These are phyloP conservation scores for Eucriotettix oculatus DNA, from an alignment of 2,888 invertebrate species.

Conservation along the genomic window DNA sequence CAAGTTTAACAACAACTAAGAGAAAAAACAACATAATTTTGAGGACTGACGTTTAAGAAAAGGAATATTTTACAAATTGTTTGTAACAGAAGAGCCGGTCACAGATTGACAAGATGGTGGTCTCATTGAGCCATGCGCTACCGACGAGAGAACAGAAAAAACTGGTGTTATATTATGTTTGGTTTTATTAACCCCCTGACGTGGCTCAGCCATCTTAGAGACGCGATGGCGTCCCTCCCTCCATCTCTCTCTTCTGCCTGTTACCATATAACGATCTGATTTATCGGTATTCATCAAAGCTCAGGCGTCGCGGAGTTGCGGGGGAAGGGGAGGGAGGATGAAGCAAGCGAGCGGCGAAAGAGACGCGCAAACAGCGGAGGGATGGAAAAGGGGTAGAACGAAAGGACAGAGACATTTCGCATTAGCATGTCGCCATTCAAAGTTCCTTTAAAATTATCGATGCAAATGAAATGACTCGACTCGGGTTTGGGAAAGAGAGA, in stretches of 20 bases:
- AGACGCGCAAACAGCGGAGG: background rate
- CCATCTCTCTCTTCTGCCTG: constrained; percentile 1
- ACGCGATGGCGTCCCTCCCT: background rate
- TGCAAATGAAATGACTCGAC: constrained; percentile 14
- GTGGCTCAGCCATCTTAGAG: background rate
- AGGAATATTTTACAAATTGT: no score
- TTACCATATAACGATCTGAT: constrained; percentile 11
- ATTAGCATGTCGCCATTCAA: constrained; percentile 14
- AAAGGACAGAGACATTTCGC: background rate
- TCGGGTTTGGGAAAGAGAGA: constrained; percentile 3
- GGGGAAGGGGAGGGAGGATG: background rate
- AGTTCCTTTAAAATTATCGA: constrained; percentile 14
- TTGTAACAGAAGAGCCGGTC: no score
- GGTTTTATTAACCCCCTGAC: background rate
- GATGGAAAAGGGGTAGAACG: background rate
- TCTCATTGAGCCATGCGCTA: no score
- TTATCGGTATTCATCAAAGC: constrained; percentile 14
- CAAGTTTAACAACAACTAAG: no score
- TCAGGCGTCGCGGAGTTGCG: background rate
- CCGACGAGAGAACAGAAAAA: no score
- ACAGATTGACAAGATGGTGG: no score
- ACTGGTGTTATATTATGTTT: no score
- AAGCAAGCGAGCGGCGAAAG: background rate
- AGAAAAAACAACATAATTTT: no score
- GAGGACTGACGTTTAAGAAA: no score